Evolutionary conservation across 1,140 invertebrate species (phyloP).

Genomic region (Plodia interpunctella): DNA sequence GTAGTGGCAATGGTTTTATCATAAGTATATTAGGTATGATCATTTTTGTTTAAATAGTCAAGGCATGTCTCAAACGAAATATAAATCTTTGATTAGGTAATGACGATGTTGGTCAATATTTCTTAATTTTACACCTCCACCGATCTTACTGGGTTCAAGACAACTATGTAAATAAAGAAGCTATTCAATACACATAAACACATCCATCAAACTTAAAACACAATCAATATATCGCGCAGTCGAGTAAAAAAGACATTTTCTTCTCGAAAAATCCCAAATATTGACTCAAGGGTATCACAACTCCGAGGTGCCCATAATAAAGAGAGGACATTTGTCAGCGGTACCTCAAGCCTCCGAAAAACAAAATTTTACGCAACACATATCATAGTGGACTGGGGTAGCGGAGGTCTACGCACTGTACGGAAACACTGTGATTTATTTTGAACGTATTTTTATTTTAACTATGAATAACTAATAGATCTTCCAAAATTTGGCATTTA

Average conservation of each 20-base stretch:
- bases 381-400: constrained; percentile 62
- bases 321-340: constrained; percentile 65
- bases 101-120: no score
- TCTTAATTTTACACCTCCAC: no score
- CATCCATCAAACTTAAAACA: not conserved
- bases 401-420: constrained; percentile 34
- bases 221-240: not conserved
- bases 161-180: not conserved
- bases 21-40: no score
- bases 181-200: no score
- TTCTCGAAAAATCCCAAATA: not conserved
- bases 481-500: no score
- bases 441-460: no score
- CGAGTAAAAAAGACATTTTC: not conserved
- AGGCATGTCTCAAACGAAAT: no score
- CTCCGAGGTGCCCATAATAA: constrained; percentile 30
- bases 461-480: no score
- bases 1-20: no score
- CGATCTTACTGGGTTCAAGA: no score
- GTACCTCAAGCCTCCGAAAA: constrained; percentile 55
- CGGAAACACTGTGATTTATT: not conserved
- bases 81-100: no score
- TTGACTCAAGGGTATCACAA: constrained; percentile 10
- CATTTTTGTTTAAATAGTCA: no score
- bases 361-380: constrained; percentile 75